These are phyloP conservation scores for Ibycter americanus DNA, from an alignment of 2,797 vertebrate species.

Conservation along the genomic window DNA sequence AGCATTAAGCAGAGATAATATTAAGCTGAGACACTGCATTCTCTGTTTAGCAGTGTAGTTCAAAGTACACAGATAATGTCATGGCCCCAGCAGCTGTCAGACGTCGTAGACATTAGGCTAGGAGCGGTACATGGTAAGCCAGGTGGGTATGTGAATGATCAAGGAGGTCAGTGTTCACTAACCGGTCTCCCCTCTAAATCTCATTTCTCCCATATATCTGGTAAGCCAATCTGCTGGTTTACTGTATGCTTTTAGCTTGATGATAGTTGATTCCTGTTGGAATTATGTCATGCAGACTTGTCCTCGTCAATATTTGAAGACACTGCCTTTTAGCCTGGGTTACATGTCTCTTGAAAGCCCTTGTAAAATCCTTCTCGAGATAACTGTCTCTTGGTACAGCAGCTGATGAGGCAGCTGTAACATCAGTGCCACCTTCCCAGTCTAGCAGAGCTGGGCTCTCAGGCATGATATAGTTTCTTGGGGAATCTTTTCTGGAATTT, in stretches of 20 bases:
- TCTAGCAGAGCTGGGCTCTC: background rate
- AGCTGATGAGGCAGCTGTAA: background rate
- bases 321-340: background rate
- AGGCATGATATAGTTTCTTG: background rate
- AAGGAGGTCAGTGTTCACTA: background rate
- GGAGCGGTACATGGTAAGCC: background rate
- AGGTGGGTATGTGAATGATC: background rate
- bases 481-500: background rate
- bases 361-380: background rate
- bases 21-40: background rate
- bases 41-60: background rate
- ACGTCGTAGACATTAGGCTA: background rate
- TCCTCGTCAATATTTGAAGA: background rate
- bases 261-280: background rate
- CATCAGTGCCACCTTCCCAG: background rate
- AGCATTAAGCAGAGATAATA: background rate
- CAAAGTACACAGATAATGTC: background rate
- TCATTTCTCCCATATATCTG: background rate
- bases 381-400: background rate
- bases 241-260: background rate
- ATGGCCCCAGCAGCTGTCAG: background rate
- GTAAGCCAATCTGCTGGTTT: background rate
- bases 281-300: background rate
- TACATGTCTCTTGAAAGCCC: background rate
- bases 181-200: background rate